Evolutionary conservation across 1,140 invertebrate species (phyloP).

Genomic region (Reticulitermes speratus): DNA sequence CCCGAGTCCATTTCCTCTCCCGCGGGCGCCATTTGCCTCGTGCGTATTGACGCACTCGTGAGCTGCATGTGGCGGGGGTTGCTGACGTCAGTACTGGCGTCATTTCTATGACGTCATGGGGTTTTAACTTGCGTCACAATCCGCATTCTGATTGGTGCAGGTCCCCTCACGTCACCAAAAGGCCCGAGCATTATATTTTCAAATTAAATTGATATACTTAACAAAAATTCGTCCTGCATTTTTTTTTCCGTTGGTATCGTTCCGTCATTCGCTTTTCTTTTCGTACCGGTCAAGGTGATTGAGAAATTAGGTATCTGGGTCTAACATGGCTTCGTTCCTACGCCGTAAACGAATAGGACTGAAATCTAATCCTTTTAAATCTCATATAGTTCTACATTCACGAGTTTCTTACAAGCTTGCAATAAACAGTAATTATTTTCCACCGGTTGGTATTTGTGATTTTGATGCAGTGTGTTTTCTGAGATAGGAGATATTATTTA

Average conservation of each 20-base stretch:
- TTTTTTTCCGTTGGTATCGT: not conserved
- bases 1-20: too few relatives aligned
- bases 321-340: too few relatives aligned
- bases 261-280: not conserved
- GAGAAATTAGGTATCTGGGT: not conserved
- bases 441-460: too few relatives aligned
- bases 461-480: too few relatives aligned
- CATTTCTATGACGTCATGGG: not conserved
- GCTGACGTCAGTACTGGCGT: not conserved
- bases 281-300: not conserved
- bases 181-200: not conserved
- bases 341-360: too few relatives aligned
- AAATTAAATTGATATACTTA: not conserved
- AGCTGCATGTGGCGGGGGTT: not conserved
- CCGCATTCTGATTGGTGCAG: not conserved
- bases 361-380: too few relatives aligned
- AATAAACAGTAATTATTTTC: too few relatives aligned
- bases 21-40: not conserved
- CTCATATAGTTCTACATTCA: too few relatives aligned
- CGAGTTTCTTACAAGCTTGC: too few relatives aligned
- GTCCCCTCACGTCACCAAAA: not conserved
- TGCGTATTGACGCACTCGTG: constrained; percentile 16
- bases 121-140: not conserved
- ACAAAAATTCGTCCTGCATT: constrained; percentile 8
- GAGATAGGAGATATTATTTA: too few relatives aligned